Conservation (phyloP, 2,113 vertebrate genomes). For the Herpailurus yagouaroundi region DNA sequence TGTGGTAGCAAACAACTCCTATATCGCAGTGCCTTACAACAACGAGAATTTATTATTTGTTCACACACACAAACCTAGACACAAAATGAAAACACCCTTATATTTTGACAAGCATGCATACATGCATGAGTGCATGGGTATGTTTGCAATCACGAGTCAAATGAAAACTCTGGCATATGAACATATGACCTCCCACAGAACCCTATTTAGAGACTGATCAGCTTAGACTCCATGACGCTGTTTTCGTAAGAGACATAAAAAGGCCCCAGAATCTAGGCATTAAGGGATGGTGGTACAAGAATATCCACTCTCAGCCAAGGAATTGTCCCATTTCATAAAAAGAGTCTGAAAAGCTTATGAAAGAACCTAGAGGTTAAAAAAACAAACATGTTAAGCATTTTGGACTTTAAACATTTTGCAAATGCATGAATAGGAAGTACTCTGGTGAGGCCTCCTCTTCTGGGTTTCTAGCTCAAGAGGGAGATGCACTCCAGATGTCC, state of each 20-base stretch:
- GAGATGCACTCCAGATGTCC: constrained; percentile 34
- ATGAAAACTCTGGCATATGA: constrained; percentile 2
- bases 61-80: constrained; percentile 18
- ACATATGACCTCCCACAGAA: neutral
- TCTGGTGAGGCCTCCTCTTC: neutral
- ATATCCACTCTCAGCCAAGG: neutral
- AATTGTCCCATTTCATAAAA: neutral
- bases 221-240: neutral
- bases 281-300: neutral
- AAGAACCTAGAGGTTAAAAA: neutral
- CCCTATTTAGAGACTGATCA: neutral
- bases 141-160: neutral
- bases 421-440: neutral
- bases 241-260: neutral
- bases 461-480: constrained; percentile 41
- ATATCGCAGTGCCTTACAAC: neutral
- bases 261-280: neutral
- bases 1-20: neutral
- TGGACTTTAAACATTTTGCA: constrained; percentile 28
- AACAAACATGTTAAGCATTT: constrained; percentile 13
- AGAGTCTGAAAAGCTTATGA: neutral
- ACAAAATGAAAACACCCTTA: neutral
- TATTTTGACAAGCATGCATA: neutral
- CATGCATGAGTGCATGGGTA: neutral
- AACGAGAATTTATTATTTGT: constrained; percentile 45